A percentile compares a stretch with the other conserved stretches of the same genome.
These are phyloP conservation scores for Taenioides sp. DNA, from an alignment of 2,797 vertebrate species.

Conservation along the genomic window DNA sequence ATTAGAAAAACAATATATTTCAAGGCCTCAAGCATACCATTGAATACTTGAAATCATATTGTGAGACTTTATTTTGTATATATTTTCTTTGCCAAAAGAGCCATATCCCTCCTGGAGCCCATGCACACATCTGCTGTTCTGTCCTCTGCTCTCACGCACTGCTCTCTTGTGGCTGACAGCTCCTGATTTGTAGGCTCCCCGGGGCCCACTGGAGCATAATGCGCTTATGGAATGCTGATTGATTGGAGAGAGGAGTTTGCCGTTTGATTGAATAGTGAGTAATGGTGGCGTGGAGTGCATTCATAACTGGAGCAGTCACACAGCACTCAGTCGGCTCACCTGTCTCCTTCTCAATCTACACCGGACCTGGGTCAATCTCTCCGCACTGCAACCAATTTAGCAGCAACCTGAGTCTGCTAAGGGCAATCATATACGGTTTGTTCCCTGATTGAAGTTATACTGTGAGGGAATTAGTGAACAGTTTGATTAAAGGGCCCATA, in stretches of 20 bases:
- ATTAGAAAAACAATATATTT: no score
- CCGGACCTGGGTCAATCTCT: no score
- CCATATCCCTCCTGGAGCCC: neutral
- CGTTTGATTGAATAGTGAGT: slow-evolving; percentile 26
- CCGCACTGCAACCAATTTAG: no score
- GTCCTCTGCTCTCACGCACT: neutral
- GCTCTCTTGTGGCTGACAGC: slow-evolving; percentile 1
- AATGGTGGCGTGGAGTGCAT: slow-evolving; percentile 3
- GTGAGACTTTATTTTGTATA: neutral
- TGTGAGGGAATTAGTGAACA: no score
- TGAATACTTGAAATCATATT: neutral
- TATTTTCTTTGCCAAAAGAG: neutral
- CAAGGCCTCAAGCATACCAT: no score
- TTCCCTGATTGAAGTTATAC: no score
- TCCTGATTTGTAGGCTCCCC: slow-evolving; percentile 10
- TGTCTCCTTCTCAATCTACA: no score
- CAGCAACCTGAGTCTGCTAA: no score
- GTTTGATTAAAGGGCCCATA: no score
- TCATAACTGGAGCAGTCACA: neutral
- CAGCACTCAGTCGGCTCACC: neutral
- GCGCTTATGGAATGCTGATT: slow-evolving; percentile 11
- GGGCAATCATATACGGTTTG: no score
- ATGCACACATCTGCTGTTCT: neutral
- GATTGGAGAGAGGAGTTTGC: slow-evolving; percentile 25
- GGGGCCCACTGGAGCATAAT: slow-evolving; percentile 7